Evolutionary conservation across 1,140 invertebrate genomes (phyloP).

Genomic region (Notospermus geniculatus): DNA sequence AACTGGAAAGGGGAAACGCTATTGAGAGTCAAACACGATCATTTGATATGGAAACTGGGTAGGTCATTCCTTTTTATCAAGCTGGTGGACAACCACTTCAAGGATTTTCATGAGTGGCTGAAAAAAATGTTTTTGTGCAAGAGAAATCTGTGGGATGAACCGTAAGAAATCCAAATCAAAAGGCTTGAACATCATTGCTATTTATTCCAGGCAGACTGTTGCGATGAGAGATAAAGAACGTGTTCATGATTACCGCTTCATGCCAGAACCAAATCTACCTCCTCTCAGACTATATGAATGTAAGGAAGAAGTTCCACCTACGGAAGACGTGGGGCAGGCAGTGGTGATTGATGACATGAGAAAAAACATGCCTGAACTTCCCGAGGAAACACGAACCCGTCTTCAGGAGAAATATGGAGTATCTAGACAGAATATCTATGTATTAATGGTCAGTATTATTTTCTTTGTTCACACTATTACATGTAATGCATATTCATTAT

Average conservation of each 20-base stretch:
- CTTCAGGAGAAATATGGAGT: conserved; percentile 63
- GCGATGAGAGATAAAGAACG: conserved; percentile 93
- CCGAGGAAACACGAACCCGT: conserved; percentile 60
- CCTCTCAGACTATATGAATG: conserved; percentile 70
- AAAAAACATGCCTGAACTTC: conserved; percentile 56
- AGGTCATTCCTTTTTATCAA: conserved; percentile 16
- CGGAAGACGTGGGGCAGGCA: background rate
- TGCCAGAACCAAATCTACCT: conserved; percentile 96
- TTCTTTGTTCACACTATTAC: background rate
- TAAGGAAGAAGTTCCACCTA: conserved; percentile 7
- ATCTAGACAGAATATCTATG: conserved; percentile 62
- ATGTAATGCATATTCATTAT: background rate
- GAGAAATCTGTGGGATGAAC: background rate
- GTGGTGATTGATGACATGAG: conserved; percentile 33
- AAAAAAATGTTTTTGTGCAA: no score
- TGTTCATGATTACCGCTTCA: conserved; percentile 82
- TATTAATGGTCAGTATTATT: conserved; percentile 59
- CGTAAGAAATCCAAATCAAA: background rate
- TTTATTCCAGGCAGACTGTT: conserved; percentile 64
- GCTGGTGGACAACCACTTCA: background rate
- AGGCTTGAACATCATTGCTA: conserved; percentile 1
- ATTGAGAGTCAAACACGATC: conserved; percentile 85
- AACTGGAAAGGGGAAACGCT: conserved; percentile 70
- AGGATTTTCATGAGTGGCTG: no score
- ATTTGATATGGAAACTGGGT: conserved; percentile 54